Base-by-base conservation (phyloP, 1,140 invertebrate species). In the Aphaenogaster floridana region DNA sequence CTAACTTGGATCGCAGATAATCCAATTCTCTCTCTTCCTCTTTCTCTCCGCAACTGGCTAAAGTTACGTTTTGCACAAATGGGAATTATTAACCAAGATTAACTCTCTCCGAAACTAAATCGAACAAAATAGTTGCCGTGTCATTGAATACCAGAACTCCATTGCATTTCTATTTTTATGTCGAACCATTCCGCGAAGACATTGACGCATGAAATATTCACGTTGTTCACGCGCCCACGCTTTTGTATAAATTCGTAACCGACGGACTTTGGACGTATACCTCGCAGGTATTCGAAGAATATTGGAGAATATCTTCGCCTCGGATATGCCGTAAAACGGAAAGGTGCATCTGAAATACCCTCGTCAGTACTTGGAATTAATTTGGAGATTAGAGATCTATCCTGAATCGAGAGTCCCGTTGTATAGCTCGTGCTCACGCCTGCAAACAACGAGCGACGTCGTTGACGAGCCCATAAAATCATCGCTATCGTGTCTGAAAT, bases 381-480 rank as follows among this genome's bases (percentile, higher is more conserved):
- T 76, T 76, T 61, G 28, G 28, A 48, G 50, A 72, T 74, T 15
- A 21, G 52, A 74, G 42, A 59, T 74, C 59, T 83, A 61, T 69
- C 21, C 42, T 13, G 42, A 69, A 84, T 63, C 17, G 80, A 84
- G 80, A 84, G 48, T 59, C 39, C 48, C 34, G 15, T 69, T 54
- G 21, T 13, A 42, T 17, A 57, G 15, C 21, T 34, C 52, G 34
- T 28, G 42, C 59, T 36, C n/a, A n/a, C 61, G 63, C 50, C 15
- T 6, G 36, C 28, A 34, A 50, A 45, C 39, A 69, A 69, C 66
- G 39, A 34, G 52, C 66, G 39, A n/a, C 9, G 50, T 52, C 36
- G 66, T 71, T 63, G 79, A 63, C 54, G 57, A 71, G 57, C 42
- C 57, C 80, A 84, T 84, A 63, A 84, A 84, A 74, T 84, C 80